Percentiles rank a stretch among this genome's conserved stretches.
Conservation (phyloP, 2,113 vertebrate species). For the Myiozetetes cayanensis region DNA sequence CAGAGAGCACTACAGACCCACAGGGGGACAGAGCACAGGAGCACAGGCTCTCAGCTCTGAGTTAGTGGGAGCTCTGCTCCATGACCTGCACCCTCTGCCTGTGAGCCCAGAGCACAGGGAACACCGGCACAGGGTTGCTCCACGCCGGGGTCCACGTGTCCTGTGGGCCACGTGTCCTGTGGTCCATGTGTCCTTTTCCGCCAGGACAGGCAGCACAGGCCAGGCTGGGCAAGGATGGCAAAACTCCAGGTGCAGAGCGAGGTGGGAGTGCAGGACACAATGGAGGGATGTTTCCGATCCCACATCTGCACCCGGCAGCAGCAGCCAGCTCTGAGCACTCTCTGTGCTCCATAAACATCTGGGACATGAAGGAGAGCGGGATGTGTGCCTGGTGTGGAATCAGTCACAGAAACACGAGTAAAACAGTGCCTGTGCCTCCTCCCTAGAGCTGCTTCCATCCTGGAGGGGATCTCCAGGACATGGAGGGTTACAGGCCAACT, state of each 20-base stretch:
- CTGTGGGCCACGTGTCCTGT: background rate
- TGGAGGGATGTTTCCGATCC: background rate
- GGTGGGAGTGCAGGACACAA: background rate
- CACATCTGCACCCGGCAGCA: background rate
- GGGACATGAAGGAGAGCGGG: fast-evolving
- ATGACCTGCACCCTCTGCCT: background rate
- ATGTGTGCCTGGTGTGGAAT: fast-evolving
- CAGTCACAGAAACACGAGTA: background rate
- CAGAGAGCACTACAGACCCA: background rate
- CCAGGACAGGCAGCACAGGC: background rate
- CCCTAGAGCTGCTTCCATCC: background rate
- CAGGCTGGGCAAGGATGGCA: background rate
- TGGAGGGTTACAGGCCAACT: background rate
- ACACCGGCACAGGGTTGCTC: fast-evolving
- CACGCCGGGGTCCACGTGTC: fast-evolving
- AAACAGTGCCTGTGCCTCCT: background rate
- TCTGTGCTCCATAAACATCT: background rate
- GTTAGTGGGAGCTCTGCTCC: background rate
- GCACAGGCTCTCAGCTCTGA: background rate
- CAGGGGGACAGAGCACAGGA: background rate
- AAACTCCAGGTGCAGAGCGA: background rate
- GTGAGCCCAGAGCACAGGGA: fast-evolving
- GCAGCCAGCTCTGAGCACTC: background rate
- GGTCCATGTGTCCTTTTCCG: fast-evolving
- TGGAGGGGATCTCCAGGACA: background rate